Evolutionary conservation across 2,113 vertebrate genomes (phyloP), one percentile per base, ranked within the genome.

Genomic region (Meriones unguiculatus): DNA sequence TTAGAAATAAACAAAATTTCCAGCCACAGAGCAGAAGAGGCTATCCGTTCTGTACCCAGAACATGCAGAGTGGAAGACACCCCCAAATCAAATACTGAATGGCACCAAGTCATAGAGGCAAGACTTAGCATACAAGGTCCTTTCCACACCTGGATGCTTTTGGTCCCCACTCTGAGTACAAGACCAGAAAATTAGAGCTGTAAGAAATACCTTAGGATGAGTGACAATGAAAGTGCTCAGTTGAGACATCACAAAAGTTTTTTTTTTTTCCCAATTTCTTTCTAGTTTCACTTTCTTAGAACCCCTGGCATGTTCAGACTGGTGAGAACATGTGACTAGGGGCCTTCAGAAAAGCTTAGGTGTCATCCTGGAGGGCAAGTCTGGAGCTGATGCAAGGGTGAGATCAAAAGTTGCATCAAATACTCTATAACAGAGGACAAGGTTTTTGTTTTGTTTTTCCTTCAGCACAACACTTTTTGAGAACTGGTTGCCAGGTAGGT

Each of bases 251-350:
- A 38, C 7, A 15, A 30, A 41, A 41, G 41, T 41, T 41, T 41
- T 46, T 46, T 46, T 46, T 46, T 46, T 46, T 46, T 91, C 25
- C 76, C n/a, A 80, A 15, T 52, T 94, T 90, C 30, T 35, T 82
- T 95, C 93, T 4, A 89, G 57, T 91, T 89, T 91, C 22, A 4
- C 2, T 94, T 91, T 81, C 57, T 70, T 87, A 65, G 30, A 95
- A 89, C 14, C 90, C 30, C 76, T 65, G 46, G 35, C 50, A 73
- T n/a, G 73, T 78, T 90, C 87, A 87, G 54, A 85, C n/a, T 50
- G 7, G 52, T 28, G 87, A 95, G 80, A 78, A 9, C 70, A 28
- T 24, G n/a, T 77, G 75, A 54, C n/a, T 62, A 15, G 38, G 90
- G 46, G 65, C 84, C 22, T 67, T 54, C 8, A 6, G 78, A 87